Base-by-base conservation (phyloP, 2,113 vertebrate species). In the Brachirus orientalis region DNA sequence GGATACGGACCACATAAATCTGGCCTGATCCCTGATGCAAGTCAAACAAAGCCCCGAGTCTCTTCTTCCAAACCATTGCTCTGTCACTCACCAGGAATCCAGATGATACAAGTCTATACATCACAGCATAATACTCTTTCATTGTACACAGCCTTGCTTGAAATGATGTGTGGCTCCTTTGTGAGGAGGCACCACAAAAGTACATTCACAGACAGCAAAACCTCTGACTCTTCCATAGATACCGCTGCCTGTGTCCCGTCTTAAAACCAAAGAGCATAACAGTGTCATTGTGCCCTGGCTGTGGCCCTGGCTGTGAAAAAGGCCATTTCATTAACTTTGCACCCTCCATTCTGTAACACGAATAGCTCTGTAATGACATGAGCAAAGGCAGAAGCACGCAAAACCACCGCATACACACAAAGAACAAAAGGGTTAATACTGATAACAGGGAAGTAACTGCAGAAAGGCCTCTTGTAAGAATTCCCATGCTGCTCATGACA, bases 121-220 rank as follows among this genome's bases (percentile, higher is more conserved):
- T 88, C 78, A 61, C 75, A 71, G 61, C 72, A 88, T 83, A 89
- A 90, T 78, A 81, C 69, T 73, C 74, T 84, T 72, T 83, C 66
- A 86, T 88, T 90, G 78, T 86, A 70, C 82, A 79, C 67, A 22
- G 72, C 22, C 78, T 77, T 85, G 83, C 87, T 68, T 45, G 75
- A 77, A 76, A 63, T 73, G 81, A 87, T 90, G 85, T 90, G 86
- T 82, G 86, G 81, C 51, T 78, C 88, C 86, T 87, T 91, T 92
- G 90, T 92, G 64, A 66, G 45, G 35, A 28, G 47, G 46, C 10
- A n/a, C 72, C 51, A 90, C 89, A 91, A 82, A 88, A 88, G 83
- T 87, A 87, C 89, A 92, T 90, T 91, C 75, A 90, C 53, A 60
- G 59, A 47, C 74, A 5, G 66, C 53, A 77, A 80, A 84, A 81